phyloP scores from a whole-genome alignment of 2,113 vertebrate species.

The Phyllostomus discolor region DNA sequence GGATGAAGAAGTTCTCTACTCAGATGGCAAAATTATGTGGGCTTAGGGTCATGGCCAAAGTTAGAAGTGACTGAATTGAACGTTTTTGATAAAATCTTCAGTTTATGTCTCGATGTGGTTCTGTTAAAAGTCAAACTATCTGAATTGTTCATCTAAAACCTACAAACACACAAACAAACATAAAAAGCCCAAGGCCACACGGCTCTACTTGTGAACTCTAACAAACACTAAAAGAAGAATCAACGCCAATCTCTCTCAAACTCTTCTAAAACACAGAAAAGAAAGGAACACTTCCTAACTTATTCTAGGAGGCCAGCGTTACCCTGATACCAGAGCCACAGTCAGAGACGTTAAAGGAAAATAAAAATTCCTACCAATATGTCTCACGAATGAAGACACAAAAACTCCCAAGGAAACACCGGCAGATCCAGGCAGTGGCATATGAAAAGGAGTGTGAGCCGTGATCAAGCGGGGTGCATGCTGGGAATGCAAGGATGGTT shows the following conservation, averaged over 20 bases:
- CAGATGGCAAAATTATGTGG: neutral
- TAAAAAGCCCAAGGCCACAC: neutral
- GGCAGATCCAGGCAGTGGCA: neutral
- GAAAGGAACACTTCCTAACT: neutral
- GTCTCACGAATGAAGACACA: neutral
- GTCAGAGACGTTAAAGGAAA: neutral
- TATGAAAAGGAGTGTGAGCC: rapidly evolving
- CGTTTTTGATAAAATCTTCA: neutral
- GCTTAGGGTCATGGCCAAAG: no score
- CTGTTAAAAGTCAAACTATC: neutral
- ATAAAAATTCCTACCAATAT: neutral
- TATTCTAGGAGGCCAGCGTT: neutral
- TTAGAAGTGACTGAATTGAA: neutral
- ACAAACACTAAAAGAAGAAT: neutral
- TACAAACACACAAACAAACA: neutral
- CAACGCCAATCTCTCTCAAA: neutral
- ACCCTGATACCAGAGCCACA: neutral
- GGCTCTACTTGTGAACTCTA: neutral
- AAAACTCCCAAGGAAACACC: neutral
- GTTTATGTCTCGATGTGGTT: neutral
- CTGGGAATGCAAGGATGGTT: neutral
- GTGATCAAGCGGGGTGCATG: neutral
- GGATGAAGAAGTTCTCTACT: neutral
- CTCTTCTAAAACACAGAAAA: neutral
- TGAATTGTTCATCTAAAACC: neutral